These are phyloP conservation scores for Drosophila ananassae DNA, from an alignment of 1,140 invertebrate species.

Conservation along the genomic window DNA sequence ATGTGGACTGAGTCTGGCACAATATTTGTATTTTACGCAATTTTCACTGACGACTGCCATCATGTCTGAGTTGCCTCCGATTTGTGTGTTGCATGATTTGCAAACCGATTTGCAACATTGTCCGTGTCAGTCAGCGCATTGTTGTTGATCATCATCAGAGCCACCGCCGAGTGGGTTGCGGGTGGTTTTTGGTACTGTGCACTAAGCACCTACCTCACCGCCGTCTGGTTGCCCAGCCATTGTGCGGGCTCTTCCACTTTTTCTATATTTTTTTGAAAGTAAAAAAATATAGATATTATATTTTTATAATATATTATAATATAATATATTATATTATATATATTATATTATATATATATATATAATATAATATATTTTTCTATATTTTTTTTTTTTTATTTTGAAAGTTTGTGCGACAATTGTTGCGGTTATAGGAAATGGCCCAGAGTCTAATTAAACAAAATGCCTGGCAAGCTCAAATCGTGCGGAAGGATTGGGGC, in stretches of 20 bases:
- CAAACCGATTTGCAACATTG: conserved; percentile 76
- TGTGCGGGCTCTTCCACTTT: conserved; percentile 37
- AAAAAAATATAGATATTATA: too few species aligned
- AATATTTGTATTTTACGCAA: conserved; percentile 83
- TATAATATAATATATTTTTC: too few species aligned
- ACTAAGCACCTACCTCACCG: conserved; percentile 21
- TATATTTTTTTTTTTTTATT: conserved; percentile 32
- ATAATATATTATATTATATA: too few species aligned
- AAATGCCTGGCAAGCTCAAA: conserved; percentile 22
- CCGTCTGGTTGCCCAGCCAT: conserved; percentile 52
- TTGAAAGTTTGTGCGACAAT: conserved; percentile 77
- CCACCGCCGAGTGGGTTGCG: conserved; percentile 5
- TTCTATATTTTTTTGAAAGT: conserved; percentile 27
- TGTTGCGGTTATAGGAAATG: conserved; percentile 72
- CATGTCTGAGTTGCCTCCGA: conserved; percentile 40
- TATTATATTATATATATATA: too few species aligned
- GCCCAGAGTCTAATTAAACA: conserved; percentile 61
- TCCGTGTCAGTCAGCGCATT: conserved; percentile 75
- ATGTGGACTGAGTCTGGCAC: conserved; percentile 55
- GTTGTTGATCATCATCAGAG: conserved; percentile 67
- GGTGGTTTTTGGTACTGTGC: conserved; percentile 1
- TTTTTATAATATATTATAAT: too few species aligned
- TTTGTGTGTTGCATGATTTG: conserved; percentile 64
- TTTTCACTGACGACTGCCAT: conserved; percentile 69
- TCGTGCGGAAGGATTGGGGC: background rate